phyloP scores from a whole-genome alignment of 1,140 invertebrate genomes.

The Euura lappo region DNA sequence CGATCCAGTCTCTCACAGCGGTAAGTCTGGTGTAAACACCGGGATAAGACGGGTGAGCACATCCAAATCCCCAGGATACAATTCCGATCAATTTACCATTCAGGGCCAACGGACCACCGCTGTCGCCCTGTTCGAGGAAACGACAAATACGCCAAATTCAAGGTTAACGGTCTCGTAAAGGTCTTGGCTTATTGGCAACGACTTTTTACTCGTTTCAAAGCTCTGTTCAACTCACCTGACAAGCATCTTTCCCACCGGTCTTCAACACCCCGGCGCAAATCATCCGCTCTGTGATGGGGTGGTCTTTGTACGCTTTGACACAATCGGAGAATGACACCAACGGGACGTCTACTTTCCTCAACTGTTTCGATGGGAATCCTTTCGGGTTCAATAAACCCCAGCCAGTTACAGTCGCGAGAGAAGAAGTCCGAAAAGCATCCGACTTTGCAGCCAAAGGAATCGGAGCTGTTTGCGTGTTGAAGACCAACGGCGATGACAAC shows the following conservation, averaged over 20 bases:
- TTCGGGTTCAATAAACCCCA: constrained; percentile 59
- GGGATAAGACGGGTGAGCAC: constrained; percentile 68
- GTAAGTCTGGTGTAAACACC: constrained; percentile 76
- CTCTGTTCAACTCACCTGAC: constrained; percentile 37
- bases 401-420: constrained; percentile 58
- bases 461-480: constrained; percentile 31
- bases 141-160: constrained; percentile 23
- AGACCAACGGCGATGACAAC: constrained; percentile 38
- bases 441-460: constrained; percentile 36
- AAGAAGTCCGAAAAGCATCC: constrained; percentile 39
- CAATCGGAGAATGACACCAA: constrained; percentile 49
- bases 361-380: constrained; percentile 53
- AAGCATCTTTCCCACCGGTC: constrained; percentile 66
- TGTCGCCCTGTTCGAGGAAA: constrained; percentile 57
- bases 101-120: constrained; percentile 66
- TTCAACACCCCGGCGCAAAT: constrained; percentile 67
- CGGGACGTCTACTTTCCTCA: constrained; percentile 58
- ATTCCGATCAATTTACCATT: constrained; percentile 67
- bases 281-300: constrained; percentile 60
- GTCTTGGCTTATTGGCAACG: too few species aligned
- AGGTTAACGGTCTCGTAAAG: neutral
- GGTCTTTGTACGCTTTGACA: constrained; percentile 43
- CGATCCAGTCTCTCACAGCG: constrained; percentile 67
- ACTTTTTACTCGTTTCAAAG: too few species aligned
- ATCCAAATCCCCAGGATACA: constrained; percentile 76